Conservation (phyloP, 2,888 invertebrate species). For the Penaeus monodon region DNA sequence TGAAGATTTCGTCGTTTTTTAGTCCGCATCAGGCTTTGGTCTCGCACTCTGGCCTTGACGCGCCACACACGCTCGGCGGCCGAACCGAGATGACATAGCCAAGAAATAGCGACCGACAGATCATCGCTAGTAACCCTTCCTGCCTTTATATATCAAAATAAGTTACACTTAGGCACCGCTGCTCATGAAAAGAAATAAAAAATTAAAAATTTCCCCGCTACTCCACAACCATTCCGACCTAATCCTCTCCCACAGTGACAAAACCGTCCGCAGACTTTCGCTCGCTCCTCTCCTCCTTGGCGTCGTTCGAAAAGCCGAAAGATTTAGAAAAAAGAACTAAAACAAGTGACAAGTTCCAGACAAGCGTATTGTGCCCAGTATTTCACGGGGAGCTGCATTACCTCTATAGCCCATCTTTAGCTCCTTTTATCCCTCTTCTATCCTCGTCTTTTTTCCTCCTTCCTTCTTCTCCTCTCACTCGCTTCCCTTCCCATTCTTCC, state of each 20-base stretch:
- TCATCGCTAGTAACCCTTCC: too few species aligned
- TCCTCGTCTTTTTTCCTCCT: conserved; percentile 28
- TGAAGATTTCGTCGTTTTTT: conserved; percentile 42
- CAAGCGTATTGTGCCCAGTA: conserved; percentile 48
- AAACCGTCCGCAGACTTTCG: conserved; percentile 34
- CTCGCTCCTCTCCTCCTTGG: conserved; percentile 6
- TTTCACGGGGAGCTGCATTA: conserved; percentile 59
- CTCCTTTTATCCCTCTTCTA: conserved; percentile 47
- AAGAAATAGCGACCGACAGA: too few species aligned
- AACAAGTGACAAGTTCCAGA: conserved; percentile 20
- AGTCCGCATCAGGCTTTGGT: not conserved
- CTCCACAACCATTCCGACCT: conserved; percentile 35
- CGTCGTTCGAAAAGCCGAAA: conserved; percentile 6
- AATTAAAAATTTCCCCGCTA: conserved; percentile 34
- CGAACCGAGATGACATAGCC: too few species aligned
- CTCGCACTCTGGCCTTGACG: too few species aligned
- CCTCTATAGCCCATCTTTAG: conserved; percentile 50
- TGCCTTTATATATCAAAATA: too few species aligned
- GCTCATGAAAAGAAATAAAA: too few species aligned
- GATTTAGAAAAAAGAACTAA: conserved; percentile 33
- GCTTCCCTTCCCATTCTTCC: conserved; percentile 8
- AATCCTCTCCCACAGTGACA: conserved; percentile 50
- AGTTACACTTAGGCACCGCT: too few species aligned
- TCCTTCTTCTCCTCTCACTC: conserved; percentile 8
- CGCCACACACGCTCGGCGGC: too few species aligned